phyloP scores from a whole-genome alignment of 2,113 vertebrate genomes.

The Phylloscopus whistleri region DNA sequence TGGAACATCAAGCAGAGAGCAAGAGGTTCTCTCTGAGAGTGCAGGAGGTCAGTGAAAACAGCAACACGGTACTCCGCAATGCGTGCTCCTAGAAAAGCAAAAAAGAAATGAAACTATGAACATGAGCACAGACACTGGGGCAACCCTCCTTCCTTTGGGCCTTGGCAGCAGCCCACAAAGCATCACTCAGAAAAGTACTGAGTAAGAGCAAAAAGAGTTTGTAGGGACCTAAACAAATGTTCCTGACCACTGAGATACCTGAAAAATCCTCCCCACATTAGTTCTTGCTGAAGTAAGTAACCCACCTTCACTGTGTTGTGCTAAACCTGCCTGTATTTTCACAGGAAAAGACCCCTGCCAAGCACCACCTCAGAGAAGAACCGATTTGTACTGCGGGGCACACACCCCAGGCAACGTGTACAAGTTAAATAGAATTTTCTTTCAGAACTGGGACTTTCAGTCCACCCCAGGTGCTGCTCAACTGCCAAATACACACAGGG shows the following conservation, averaged over 20 bases:
- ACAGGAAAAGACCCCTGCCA: not conserved
- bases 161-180: not conserved
- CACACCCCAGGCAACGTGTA: not conserved
- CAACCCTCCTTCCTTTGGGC: not conserved
- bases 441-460: not conserved
- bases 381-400: not conserved
- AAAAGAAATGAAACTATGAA: not conserved
- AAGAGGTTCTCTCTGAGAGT: slow-evolving; percentile 89
- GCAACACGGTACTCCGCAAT: slow-evolving; percentile 77
- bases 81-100: slow-evolving; percentile 44
- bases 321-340: not conserved
- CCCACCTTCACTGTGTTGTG: not conserved
- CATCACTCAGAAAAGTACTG: not conserved
- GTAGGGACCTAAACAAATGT: not conserved
- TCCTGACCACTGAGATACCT: not conserved
- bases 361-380: not conserved
- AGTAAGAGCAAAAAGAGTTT: not conserved
- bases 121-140: not conserved
- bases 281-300: not conserved
- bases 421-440: not conserved
- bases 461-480: not conserved
- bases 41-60: slow-evolving; percentile 87
- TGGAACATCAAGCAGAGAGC: slow-evolving; percentile 88
- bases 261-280: not conserved
- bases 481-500: not conserved